Percentiles rank a stretch among this genome's conserved stretches.
phyloP scores from a whole-genome alignment of 2,888 invertebrate species.

The Agonopterix arenella region DNA sequence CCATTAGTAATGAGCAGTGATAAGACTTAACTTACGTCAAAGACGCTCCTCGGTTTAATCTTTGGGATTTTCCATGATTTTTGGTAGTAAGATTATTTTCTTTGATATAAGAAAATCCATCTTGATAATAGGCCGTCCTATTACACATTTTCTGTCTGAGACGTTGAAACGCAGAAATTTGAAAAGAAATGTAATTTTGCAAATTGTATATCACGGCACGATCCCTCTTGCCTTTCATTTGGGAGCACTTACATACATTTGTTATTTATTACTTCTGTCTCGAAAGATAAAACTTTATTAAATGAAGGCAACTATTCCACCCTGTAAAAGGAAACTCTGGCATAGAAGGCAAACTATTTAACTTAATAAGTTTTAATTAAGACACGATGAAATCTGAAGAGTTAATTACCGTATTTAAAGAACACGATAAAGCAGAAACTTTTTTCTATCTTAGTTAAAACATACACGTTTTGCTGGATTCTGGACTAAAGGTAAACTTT shows the following conservation, averaged over 20 bases:
- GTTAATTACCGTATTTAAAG: background rate
- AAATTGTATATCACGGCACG: constrained; percentile 40
- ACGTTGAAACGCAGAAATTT: constrained; percentile 31
- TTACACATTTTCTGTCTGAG: constrained; percentile 29
- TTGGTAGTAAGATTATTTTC: constrained; percentile 14
- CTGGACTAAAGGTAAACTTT: no score
- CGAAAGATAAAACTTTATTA: background rate
- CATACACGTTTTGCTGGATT: no score
- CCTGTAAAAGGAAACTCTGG: constrained; percentile 7
- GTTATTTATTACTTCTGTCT: constrained; percentile 29
- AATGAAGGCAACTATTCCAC: constrained; percentile 2
- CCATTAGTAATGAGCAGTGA: no score
- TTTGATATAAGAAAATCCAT: constrained; percentile 27
- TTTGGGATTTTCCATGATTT: background rate
- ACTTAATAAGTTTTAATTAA: constrained; percentile 15
- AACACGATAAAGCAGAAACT: no score
- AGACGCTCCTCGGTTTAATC: background rate
- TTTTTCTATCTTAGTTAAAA: no score
- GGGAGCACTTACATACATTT: constrained; percentile 31
- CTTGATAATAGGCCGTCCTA: constrained; percentile 27
- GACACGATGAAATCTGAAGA: constrained; percentile 4
- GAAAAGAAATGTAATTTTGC: constrained; percentile 45
- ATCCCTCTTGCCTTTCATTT: constrained; percentile 33
- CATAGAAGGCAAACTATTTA: constrained; percentile 8
- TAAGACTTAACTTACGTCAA: no score